Evolutionary conservation across 2,797 vertebrate species (phyloP).

Genomic region (Corythornis leucogaster): DNA sequence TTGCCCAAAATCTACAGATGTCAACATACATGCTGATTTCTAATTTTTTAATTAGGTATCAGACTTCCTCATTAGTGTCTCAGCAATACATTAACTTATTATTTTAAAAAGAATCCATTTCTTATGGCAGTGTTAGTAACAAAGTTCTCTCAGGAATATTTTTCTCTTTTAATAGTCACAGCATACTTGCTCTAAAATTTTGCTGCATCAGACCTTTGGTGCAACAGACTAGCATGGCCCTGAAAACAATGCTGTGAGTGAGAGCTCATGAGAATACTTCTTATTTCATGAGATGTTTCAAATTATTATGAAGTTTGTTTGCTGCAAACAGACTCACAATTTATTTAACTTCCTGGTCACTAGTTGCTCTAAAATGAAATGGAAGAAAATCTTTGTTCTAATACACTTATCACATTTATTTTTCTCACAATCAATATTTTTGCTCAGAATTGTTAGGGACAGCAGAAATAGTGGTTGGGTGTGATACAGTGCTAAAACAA

Average conservation of each 20-base stretch:
- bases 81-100: neutral
- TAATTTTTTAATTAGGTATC: neutral
- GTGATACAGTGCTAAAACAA: neutral
- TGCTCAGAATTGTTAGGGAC: neutral
- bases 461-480: neutral
- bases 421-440: neutral
- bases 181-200: neutral
- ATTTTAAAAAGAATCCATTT: neutral
- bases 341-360: neutral
- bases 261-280: conserved; percentile 30
- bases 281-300: conserved; percentile 44
- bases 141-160: neutral
- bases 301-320: conserved; percentile 36
- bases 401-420: neutral
- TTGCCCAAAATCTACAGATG: neutral
- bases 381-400: neutral
- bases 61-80: neutral
- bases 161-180: neutral
- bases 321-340: neutral
- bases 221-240: neutral
- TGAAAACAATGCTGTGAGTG: conserved; percentile 23
- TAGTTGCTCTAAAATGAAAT: neutral
- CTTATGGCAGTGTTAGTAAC: neutral
- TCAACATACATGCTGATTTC: neutral
- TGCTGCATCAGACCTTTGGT: neutral